These are phyloP conservation scores for Callocephalon fimbriatum DNA, from an alignment of 2,113 vertebrate species.

Conservation along the genomic window DNA sequence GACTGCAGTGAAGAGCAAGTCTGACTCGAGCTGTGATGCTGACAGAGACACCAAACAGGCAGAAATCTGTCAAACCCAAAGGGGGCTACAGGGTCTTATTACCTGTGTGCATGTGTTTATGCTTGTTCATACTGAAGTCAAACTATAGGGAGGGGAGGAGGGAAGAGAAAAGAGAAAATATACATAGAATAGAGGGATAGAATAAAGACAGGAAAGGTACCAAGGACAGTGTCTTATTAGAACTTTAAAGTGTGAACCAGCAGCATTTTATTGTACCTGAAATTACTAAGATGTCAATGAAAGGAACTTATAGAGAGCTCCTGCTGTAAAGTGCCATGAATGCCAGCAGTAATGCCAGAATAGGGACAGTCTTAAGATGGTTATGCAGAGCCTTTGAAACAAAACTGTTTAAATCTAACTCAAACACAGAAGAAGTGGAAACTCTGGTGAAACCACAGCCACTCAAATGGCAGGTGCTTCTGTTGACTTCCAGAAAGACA, in stretches of 20 bases:
- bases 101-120: background rate
- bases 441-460: background rate
- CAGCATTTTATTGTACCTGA: background rate
- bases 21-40: background rate
- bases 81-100: background rate
- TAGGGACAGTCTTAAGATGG: background rate
- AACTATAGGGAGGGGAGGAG: background rate
- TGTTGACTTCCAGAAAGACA: background rate
- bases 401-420: background rate
- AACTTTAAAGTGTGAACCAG: background rate
- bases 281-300: background rate
- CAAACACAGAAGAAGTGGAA: background rate
- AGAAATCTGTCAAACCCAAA: slow-evolving; percentile 5
- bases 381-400: background rate
- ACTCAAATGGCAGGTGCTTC: background rate
- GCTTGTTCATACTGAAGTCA: background rate
- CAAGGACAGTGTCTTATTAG: background rate
- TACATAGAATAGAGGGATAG: background rate
- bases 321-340: background rate
- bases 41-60: background rate
- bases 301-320: background rate
- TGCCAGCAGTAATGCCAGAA: background rate
- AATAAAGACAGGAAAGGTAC: background rate
- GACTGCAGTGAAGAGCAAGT: slow-evolving; percentile 36
- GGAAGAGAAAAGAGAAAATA: background rate